Conservation (phyloP, 2,797 vertebrate genomes). For the Diceros bicornis region DNA sequence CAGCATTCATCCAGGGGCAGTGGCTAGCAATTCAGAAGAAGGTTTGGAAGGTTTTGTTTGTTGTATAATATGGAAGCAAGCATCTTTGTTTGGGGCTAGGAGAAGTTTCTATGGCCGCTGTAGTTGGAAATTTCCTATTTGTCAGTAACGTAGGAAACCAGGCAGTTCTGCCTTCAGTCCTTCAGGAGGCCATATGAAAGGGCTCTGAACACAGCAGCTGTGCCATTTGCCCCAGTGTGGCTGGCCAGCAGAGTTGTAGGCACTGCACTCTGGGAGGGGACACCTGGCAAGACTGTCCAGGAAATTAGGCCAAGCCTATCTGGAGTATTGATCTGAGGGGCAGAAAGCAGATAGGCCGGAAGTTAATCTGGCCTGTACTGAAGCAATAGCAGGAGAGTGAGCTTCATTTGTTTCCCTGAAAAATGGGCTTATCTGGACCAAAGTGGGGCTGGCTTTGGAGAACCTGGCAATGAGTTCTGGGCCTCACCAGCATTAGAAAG, state of each 20-base stretch:
- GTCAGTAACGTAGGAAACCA: slow-evolving; percentile 54
- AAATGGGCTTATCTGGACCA: not conserved
- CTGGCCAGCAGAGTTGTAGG: not conserved
- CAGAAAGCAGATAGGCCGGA: not conserved
- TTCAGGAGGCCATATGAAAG: not conserved
- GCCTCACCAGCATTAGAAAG: not conserved
- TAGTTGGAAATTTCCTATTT: slow-evolving; percentile 76
- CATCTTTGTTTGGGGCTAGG: slow-evolving; percentile 71
- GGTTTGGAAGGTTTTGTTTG: not conserved
- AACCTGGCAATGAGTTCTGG: slow-evolving; percentile 6
- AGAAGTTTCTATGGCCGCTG: slow-evolving; percentile 87
- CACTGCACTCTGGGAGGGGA: not conserved
- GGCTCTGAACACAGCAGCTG: not conserved
- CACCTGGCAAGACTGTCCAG: not conserved
- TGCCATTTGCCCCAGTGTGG: not conserved
- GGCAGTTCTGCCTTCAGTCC: not conserved
- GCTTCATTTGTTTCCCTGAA: slow-evolving; percentile 46
- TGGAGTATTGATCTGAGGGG: slow-evolving; percentile 2
- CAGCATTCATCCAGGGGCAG: slow-evolving; percentile 4
- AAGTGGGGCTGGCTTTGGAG: not conserved
- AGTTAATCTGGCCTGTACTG: not conserved
- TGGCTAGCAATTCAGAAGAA: slow-evolving; percentile 38
- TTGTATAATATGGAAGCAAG: slow-evolving; percentile 60
- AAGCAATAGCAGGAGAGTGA: not conserved
- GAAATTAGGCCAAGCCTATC: not conserved